A percentile compares a stretch with the other conserved stretches of the same genome.
Evolutionary conservation across 2,888 invertebrate species (phyloP).

Genomic region (Elegia similella): DNA sequence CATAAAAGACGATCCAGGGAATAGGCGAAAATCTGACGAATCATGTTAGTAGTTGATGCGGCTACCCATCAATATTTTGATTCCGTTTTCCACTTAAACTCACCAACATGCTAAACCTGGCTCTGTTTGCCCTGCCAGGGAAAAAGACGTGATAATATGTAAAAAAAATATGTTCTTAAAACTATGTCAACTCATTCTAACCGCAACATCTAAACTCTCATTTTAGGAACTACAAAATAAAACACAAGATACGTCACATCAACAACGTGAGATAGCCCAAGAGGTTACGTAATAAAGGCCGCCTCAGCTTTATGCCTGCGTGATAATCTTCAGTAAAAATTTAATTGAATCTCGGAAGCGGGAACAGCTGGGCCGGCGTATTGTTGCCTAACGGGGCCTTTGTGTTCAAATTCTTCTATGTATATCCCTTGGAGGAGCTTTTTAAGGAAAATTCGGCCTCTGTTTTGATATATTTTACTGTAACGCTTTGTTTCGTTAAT

Average conservation of each 20-base stretch:
- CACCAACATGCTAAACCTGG: too few species aligned
- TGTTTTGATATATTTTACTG: constrained; percentile 22
- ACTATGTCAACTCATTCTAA: too few species aligned
- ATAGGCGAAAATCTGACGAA: too few species aligned
- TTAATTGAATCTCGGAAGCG: constrained; percentile 76
- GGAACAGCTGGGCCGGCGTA: constrained; percentile 64
- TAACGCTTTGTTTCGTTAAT: constrained; percentile 38
- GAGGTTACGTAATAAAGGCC: constrained; percentile 34
- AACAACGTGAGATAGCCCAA: not conserved
- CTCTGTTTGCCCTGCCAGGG: too few species aligned
- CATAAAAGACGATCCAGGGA: too few species aligned
- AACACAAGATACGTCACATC: not conserved
- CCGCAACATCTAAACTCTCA: not conserved
- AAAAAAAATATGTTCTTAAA: not conserved
- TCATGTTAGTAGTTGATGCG: too few species aligned
- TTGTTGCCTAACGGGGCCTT: constrained; percentile 51
- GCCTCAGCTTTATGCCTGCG: constrained; percentile 59
- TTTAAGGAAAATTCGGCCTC: constrained; percentile 35
- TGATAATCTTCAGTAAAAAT: constrained; percentile 81
- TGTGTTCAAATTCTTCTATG: constrained; percentile 42
- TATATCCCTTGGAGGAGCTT: constrained; percentile 45
- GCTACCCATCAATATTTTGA: too few species aligned
- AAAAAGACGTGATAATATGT: too few species aligned
- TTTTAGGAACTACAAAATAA: not conserved
- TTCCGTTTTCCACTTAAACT: too few species aligned